A percentile compares a stretch with the other conserved stretches of the same genome.
phyloP scores from a whole-genome alignment of 2,888 invertebrate species.

The Torymus aiolomorphi region DNA sequence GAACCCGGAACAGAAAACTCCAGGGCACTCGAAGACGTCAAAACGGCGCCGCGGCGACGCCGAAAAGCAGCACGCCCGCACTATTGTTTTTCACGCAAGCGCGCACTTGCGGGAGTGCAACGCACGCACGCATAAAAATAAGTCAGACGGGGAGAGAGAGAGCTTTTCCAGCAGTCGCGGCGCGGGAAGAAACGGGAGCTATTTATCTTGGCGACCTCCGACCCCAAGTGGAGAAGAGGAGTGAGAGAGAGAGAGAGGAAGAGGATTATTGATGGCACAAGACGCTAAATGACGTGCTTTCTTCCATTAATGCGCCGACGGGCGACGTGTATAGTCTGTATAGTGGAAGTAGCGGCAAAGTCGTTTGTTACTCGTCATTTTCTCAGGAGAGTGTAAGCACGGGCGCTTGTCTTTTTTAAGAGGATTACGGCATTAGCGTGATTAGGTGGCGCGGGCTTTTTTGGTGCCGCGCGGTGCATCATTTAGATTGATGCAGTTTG shows the following conservation, averaged over 20 bases:
- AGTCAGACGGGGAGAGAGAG: not conserved
- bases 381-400: not conserved
- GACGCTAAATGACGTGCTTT: constrained; percentile 4
- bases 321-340: not conserved
- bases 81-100: constrained; percentile 2
- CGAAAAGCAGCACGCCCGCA: not conserved
- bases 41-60: constrained; percentile 27
- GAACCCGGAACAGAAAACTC: constrained; percentile 16
- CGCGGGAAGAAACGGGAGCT: not conserved
- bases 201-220: constrained; percentile 48
- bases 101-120: not conserved
- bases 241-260: not conserved
- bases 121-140: constrained; percentile 38
- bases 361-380: constrained; percentile 25
- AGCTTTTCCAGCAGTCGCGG: constrained; percentile 2
- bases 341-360: not conserved
- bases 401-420: constrained; percentile 3
- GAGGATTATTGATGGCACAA: constrained; percentile 32
- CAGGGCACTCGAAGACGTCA: constrained; percentile 27
- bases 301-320: constrained; percentile 16
- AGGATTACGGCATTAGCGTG: constrained; percentile 20
- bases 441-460: constrained; percentile 6
- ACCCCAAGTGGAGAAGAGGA: not conserved
- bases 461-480: not conserved
- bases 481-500: constrained; percentile 5